Base-by-base conservation (phyloP, 2,888 invertebrate genomes). In the Ernsta delagoae region DNA sequence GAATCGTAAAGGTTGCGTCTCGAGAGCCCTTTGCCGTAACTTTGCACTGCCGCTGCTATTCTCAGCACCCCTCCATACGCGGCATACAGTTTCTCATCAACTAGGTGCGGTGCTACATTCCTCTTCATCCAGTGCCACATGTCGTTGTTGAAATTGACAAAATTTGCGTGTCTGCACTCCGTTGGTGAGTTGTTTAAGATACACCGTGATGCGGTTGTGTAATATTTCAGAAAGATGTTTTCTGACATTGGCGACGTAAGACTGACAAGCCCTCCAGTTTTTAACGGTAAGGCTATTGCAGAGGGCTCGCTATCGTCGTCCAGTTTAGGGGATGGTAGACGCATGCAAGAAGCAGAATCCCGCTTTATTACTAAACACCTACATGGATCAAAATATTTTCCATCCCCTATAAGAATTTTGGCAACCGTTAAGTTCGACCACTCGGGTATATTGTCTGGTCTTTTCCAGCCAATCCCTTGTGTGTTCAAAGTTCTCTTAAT, bases 81-180 rank as follows among this genome's bases (percentile, higher is more conserved):
- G 9, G 88, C 76, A 65, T 89, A 93, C 50, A 92, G 76, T 60
- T 86, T 84, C 67, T 92, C 92, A 56, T 92, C 91, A 1, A 78
- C 74, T 4, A 93, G 80, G 73, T 88, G 91, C 5, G 90, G 87
- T 4, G 92, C 90, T 0, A 93, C 86, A 8, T 89, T 86, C 12
- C 84, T 83, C 73, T 91, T 90, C 89, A 93, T 87, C 92, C 92
- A 93, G 70, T 88, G 87, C 92, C 92, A 92, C 53, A 93, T 73
- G 34, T 89, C 90, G 65, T 87, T 89, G 72, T 92, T 90, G 62
- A 92, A 92, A 74, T 83, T 88, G 3, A 89, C 82, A 61, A 91
- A 91, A 75, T 92, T 92, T 0, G 81, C 70, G 73, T 91, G 90
- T 0, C 92, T 84, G 73, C 93, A 93, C 6, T 73, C 77, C 50